These are phyloP conservation scores for Hydrophis major DNA, from an alignment of 2,797 vertebrate genomes.

Conservation along the genomic window DNA sequence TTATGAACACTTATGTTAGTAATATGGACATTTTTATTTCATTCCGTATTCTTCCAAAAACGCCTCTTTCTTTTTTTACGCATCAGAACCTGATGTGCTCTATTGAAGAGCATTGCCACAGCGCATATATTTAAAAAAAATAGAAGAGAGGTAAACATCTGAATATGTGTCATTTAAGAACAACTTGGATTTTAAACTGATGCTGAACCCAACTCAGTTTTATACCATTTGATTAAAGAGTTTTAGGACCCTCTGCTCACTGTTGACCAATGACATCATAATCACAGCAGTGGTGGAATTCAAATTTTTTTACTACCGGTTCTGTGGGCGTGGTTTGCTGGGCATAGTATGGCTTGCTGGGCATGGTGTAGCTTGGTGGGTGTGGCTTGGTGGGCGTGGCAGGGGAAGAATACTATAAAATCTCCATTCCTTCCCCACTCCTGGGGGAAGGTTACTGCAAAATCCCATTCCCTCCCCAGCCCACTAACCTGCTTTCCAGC, in stretches of 20 bases:
- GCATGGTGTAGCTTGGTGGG: too few species aligned
- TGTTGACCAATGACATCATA: background rate
- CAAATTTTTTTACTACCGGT: too few species aligned
- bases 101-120: background rate
- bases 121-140: background rate
- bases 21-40: background rate
- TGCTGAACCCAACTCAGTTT: background rate
- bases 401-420: too few species aligned
- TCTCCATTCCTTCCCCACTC: too few species aligned
- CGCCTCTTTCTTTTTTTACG: background rate
- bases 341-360: too few species aligned
- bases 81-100: background rate
- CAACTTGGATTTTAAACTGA: background rate
- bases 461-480: too few species aligned
- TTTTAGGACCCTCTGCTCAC: background rate
- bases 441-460: too few species aligned
- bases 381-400: too few species aligned
- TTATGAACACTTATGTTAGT: background rate
- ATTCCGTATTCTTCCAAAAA: conserved; percentile 6
- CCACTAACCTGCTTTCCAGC: too few species aligned
- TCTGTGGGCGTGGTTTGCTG: too few species aligned
- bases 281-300: background rate
- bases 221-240: background rate
- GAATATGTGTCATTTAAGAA: background rate
- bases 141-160: background rate